Conservation (phyloP, 2,888 invertebrate species). For the Drosophila imparisetae region DNA sequence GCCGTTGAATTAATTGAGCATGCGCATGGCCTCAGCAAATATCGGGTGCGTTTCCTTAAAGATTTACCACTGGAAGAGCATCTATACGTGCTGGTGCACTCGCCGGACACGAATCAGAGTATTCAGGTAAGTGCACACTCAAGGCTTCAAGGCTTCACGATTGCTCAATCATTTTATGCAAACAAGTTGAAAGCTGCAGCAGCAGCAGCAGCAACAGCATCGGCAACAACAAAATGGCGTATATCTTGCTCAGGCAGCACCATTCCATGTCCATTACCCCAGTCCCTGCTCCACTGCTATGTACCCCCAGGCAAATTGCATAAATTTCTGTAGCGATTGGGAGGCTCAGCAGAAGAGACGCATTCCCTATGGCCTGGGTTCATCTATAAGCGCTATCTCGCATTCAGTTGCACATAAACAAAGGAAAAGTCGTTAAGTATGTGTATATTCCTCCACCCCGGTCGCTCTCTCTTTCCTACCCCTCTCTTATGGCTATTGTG, state of each 20-base stretch:
- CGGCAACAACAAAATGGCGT: conserved; percentile 60
- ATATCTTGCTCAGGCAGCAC: conserved; percentile 49
- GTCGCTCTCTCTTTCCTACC: neutral
- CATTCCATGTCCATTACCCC: conserved; percentile 27
- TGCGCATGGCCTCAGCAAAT: conserved; percentile 81
- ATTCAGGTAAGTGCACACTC: conserved; percentile 78
- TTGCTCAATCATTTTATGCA: conserved; percentile 1
- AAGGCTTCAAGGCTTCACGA: neutral
- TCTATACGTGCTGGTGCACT: conserved; percentile 81
- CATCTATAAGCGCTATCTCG: conserved; percentile 67
- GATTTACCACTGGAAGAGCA: conserved; percentile 80
- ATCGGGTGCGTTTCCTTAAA: conserved; percentile 79
- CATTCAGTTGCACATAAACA: conserved; percentile 66
- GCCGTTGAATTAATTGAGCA: conserved; percentile 80
- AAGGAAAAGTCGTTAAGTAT: conserved; percentile 70
- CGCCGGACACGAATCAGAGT: conserved; percentile 83
- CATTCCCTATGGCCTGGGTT: conserved; percentile 31
- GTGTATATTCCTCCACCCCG: conserved; percentile 16
- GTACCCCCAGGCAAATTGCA: conserved; percentile 49
- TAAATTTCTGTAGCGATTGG: conserved; percentile 50
- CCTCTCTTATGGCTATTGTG: conserved; percentile 52
- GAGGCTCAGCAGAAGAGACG: neutral
- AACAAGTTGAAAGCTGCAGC: neutral
- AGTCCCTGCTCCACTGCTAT: neutral
- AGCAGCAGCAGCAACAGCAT: conserved; percentile 8